Conservation (phyloP, 2,888 invertebrate species). For the Chaetoderma sp. region DNA sequence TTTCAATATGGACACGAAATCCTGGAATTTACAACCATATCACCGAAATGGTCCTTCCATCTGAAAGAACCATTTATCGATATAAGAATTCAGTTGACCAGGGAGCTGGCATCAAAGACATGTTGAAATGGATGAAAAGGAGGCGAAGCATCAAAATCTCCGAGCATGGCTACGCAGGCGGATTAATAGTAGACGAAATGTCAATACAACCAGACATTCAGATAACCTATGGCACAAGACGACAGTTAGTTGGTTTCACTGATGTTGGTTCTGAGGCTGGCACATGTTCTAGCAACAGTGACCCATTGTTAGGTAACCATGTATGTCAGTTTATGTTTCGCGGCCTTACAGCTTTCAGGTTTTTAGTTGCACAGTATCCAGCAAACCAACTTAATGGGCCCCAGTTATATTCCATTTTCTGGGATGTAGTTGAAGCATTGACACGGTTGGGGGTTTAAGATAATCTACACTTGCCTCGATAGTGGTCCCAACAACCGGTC, state of each 20-base stretch:
- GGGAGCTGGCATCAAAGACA: conserved; percentile 32
- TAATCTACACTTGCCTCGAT: neutral
- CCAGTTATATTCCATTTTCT: neutral
- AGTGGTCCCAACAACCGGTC: neutral
- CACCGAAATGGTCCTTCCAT: conserved; percentile 27
- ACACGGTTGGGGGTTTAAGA: neutral
- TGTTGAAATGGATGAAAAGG: conserved; percentile 38
- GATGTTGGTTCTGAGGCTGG: neutral
- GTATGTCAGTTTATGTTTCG: neutral
- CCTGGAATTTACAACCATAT: neutral
- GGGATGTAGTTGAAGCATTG: too few relatives aligned
- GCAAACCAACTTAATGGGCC: neutral
- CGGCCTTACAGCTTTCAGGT: neutral
- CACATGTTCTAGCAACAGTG: neutral
- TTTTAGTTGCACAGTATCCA: neutral
- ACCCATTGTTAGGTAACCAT: neutral
- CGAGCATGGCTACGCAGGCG: conserved; percentile 33
- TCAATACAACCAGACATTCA: conserved; percentile 39
- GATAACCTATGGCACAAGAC: neutral
- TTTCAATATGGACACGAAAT: neutral
- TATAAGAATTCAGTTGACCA: conserved; percentile 32
- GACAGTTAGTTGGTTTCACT: neutral
- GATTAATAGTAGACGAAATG: conserved; percentile 38
- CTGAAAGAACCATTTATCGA: conserved; percentile 16
- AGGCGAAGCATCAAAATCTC: conserved; percentile 29